These are phyloP conservation scores for Poecile montanus DNA, from an alignment of 2,797 vertebrate species.

Conservation along the genomic window DNA sequence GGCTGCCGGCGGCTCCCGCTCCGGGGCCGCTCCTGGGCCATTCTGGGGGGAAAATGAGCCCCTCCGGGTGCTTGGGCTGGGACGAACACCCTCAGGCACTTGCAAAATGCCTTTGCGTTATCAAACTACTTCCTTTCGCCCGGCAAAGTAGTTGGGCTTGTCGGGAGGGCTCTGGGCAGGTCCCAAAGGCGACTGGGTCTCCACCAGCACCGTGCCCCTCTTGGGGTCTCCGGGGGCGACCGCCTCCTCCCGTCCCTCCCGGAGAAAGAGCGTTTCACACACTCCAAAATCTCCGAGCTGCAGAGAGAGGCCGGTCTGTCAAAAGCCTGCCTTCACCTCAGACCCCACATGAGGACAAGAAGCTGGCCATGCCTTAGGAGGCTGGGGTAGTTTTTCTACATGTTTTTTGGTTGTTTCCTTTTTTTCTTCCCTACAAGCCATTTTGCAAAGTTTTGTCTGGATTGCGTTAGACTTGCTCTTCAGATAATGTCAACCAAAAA, in stretches of 20 bases:
- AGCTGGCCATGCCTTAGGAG: background rate
- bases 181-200: background rate
- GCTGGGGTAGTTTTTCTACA: background rate
- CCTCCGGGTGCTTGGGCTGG: background rate
- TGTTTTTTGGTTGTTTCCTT: background rate
- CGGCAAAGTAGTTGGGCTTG: no score
- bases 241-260: background rate
- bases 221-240: accelerated
- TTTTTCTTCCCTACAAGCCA: accelerated
- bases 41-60: background rate
- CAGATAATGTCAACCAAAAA: background rate
- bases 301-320: background rate
- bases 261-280: background rate
- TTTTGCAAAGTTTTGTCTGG: background rate
- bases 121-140: background rate
- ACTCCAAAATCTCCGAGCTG: accelerated
- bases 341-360: background rate
- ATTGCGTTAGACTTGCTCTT: background rate
- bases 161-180: background rate
- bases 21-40: background rate
- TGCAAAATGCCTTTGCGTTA: background rate
- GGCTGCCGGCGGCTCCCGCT: background rate
- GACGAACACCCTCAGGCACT: accelerated
- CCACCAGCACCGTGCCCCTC: accelerated
- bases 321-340: background rate